phyloP scores from a whole-genome alignment of 1,140 invertebrate genomes.

The Lethocerus indicus region DNA sequence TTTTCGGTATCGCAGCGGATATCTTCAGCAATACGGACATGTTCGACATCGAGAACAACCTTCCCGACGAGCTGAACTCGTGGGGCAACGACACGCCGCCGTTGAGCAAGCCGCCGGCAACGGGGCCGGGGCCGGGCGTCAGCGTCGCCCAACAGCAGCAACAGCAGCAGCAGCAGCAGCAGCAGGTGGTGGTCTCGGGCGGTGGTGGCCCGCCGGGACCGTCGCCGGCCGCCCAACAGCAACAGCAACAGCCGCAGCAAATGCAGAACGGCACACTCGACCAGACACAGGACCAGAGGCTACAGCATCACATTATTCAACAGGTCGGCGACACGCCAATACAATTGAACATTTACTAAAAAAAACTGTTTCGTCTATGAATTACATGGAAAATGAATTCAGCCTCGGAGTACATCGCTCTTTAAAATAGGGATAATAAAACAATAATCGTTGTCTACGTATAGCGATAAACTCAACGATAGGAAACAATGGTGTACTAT shows the following conservation, averaged over 20 bases:
- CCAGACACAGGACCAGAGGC: not conserved
- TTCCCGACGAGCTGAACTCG: constrained; percentile 70
- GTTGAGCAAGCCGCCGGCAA: constrained; percentile 46
- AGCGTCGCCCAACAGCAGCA: constrained; percentile 31
- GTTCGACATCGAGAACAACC: constrained; percentile 77
- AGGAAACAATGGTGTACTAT: too few species aligned
- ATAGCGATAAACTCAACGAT: too few species aligned
- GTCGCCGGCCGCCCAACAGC: constrained; percentile 44
- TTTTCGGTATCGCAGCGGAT: constrained; percentile 32
- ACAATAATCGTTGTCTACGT: too few species aligned
- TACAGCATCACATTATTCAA: constrained; percentile 17
- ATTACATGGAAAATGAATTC: too few species aligned
- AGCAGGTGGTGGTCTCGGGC: too few species aligned
- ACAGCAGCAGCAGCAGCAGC: constrained; percentile 31
- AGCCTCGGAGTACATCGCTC: too few species aligned
- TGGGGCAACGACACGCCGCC: constrained; percentile 33
- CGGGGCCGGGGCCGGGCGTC: constrained; percentile 53
- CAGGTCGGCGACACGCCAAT: too few species aligned
- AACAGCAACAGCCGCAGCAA: constrained; percentile 31
- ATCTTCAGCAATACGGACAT: constrained; percentile 60
- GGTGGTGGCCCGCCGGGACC: constrained; percentile 40
- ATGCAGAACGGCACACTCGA: constrained; percentile 24
- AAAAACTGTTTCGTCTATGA: too few species aligned
- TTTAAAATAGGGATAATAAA: too few species aligned
- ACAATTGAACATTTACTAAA: too few species aligned